Conservation (phyloP, 2,797 vertebrate species). For the Oreonectes daqikongensis region DNA sequence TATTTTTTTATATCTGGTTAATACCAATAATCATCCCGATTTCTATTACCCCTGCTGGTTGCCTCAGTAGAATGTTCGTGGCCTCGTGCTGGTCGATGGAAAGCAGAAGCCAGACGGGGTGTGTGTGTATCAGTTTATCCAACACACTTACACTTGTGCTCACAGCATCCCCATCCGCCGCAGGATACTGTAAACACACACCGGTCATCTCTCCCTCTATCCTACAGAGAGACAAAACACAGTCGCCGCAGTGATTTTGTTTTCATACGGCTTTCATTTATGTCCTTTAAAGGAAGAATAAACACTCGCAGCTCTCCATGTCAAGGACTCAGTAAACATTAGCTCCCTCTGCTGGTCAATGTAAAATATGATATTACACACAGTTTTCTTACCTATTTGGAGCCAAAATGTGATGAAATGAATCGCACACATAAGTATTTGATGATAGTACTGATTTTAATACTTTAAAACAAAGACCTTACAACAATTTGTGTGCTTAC, state of each 20-base stretch:
- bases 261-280: slow-evolving; percentile 1
- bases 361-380: not conserved
- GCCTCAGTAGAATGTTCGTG: slow-evolving; percentile 77
- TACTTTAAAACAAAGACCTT: too few relatives aligned
- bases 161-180: slow-evolving; percentile 81
- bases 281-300: slow-evolving; percentile 18
- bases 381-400: not conserved
- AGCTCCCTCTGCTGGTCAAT: slow-evolving; percentile 60
- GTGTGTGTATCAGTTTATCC: slow-evolving; percentile 88
- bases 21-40: too few relatives aligned
- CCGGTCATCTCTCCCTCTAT: slow-evolving; percentile 79
- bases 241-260: not conserved
- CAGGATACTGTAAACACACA: slow-evolving; percentile 71
- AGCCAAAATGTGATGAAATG: too few relatives aligned
- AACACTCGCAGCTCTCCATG: not conserved
- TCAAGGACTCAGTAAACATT: slow-evolving; percentile 9
- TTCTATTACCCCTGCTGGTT: slow-evolving; percentile 91
- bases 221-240: slow-evolving; percentile 65
- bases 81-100: slow-evolving; percentile 83
- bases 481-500: too few relatives aligned
- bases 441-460: too few relatives aligned
- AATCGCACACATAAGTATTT: too few relatives aligned
- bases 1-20: too few relatives aligned
- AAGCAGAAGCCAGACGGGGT: slow-evolving; percentile 90
- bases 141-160: slow-evolving; percentile 87